These are phyloP conservation scores for Hylia prasina DNA, from an alignment of 2,113 vertebrate species.

Conservation along the genomic window DNA sequence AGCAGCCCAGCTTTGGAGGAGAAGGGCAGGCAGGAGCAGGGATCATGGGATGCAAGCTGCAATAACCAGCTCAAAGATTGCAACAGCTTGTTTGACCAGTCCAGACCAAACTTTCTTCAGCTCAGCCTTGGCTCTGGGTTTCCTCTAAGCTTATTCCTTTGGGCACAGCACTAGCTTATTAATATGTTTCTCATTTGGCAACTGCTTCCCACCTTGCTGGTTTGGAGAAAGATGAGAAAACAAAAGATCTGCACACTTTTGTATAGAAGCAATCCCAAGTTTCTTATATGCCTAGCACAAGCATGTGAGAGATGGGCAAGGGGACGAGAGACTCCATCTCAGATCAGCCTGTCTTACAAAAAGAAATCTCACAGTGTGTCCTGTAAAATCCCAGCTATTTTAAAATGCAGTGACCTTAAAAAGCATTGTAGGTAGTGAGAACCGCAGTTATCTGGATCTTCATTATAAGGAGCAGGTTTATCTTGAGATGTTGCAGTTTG, in stretches of 20 bases:
- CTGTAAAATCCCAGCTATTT: not conserved
- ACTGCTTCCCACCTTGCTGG: accelerated
- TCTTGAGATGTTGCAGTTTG: slow-evolving; percentile 34
- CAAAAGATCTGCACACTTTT: not conserved
- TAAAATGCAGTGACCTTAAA: not conserved
- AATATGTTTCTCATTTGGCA: not conserved
- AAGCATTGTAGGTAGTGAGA: not conserved
- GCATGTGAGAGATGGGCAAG: not conserved
- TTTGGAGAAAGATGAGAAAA: not conserved
- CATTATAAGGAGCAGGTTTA: slow-evolving; percentile 2
- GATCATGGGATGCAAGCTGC: not conserved
- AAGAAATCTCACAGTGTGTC: not conserved
- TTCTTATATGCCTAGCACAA: not conserved
- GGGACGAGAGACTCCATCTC: not conserved
- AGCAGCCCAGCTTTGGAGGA: not conserved
- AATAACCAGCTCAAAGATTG: not conserved
- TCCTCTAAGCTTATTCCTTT: not conserved
- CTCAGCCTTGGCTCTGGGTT: not conserved
- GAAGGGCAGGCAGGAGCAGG: not conserved
- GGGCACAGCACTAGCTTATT: not conserved
- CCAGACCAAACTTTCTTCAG: not conserved
- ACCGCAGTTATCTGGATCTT: not conserved
- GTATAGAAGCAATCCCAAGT: not conserved
- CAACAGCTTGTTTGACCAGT: not conserved
- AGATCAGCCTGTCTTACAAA: not conserved